Evolutionary conservation across 1,140 invertebrate species (phyloP), one percentile per base, ranked within the genome.

Genomic region (Polypedilum pembai): DNA sequence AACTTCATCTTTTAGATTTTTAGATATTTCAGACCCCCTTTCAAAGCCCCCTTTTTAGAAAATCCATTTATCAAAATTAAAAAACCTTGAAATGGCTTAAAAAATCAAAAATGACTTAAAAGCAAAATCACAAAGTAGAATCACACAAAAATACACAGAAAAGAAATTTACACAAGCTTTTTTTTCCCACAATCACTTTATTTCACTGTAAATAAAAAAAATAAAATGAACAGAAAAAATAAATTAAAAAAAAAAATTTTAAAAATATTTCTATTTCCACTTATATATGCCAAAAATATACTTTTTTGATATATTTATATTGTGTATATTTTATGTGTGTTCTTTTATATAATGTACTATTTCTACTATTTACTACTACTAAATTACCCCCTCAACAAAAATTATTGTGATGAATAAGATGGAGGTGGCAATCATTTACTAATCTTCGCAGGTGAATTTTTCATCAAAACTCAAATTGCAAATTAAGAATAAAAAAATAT

Each of bases 401-500:
- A 69, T 20, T 18, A 69, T 69, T 69, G 17, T 20, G 20, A 69
- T 69, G 20, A 69, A 69, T 69, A 20, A 69, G 65, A 69, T 69
- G 65, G 65, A 69, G 65, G 65, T 21, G 65, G 65, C 17, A 69
- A 69, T 56, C 45, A 56, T 69, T 20, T 69, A 69, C 17, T 69
- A 69, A 69, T 69, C 20, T 69, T 69, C 20, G 65, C 65, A 69
- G 65, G 65, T 69, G 65, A 69, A 69, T 69, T 69, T 69, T 21
- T 20, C 65, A 69, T 21, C 20, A 69, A 69, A 69, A 69, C 20
- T 17, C 10, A 69, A 69, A 21, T 69, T 21, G 20, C 65, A 69
- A 69, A 20, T 69, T 18, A 20, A 21, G 65, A 69, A 18, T 7
- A 7, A 69, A 69, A 69, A 69, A 15, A 12, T n/a, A 56, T 1